Evolutionary conservation across 2,888 invertebrate genomes (phyloP).

Genomic region (Caenorhabditis macrosperma): DNA sequence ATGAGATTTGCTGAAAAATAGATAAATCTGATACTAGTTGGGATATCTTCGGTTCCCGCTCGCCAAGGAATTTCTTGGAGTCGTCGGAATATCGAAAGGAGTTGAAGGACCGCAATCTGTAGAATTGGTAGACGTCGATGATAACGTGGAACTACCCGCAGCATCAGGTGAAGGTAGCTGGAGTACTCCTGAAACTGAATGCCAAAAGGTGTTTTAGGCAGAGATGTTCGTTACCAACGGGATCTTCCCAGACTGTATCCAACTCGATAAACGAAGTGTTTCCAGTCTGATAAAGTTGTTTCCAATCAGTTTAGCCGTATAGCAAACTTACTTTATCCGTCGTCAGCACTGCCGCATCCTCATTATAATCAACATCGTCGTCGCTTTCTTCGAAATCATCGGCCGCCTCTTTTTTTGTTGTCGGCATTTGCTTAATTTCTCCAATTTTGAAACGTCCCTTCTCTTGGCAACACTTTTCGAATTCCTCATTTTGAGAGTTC

Average conservation of each 20-base stretch:
- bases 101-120: background rate
- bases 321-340: too few species aligned
- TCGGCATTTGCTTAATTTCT: background rate
- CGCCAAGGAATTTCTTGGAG: constrained; percentile 47
- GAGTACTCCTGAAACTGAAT: too few species aligned
- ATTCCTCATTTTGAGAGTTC: constrained; percentile 6
- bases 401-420: background rate
- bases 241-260: constrained; percentile 10
- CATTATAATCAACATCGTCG: background rate
- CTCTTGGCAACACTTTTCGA: constrained; percentile 4
- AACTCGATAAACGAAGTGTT: constrained; percentile 4
- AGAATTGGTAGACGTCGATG: constrained; percentile 1
- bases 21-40: constrained; percentile 4
- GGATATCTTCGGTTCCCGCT: constrained; percentile 26
- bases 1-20: background rate
- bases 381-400: background rate
- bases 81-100: background rate
- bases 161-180: background rate
- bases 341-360: background rate
- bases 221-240: too few species aligned
- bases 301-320: too few species aligned
- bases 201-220: too few species aligned
- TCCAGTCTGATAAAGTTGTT: background rate
- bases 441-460: background rate
- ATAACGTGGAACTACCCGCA: too few species aligned